Base-by-base conservation (phyloP, 2,797 vertebrate genomes). In the Diplodus puntazzo region DNA sequence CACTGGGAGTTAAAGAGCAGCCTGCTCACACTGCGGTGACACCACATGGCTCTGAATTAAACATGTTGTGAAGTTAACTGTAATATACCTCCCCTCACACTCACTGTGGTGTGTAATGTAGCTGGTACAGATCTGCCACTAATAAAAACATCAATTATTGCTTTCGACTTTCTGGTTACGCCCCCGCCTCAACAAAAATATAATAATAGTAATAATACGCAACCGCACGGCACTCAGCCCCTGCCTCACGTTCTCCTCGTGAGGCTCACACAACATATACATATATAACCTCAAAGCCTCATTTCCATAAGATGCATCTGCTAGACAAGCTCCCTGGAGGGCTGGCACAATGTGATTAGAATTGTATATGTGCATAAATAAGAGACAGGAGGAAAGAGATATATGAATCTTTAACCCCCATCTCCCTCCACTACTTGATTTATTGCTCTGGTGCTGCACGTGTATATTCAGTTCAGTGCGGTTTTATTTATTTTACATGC, bases 281-380 rank as follows among this genome's bases (percentile, higher is more conserved):
- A 64, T n/a, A 30, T 77, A 59, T 84, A 82, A 84, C 79, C 76
- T 81, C 73, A 84, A 81, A 88, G 67, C 82, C 75, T 87, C 18
- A 88, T 92, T 91, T 91, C 74, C 85, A 93, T 93, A 73, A 72
- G 79, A 86, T 86, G 83, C 81, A 88, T 92, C 84, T 89, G 79
- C 75, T 82, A 73, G 80, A 86, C 67, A 70, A 71, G 72, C 65
- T 90, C 84, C 87, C 85, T 23, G 23, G 86, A 84, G 90, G 83
- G 68, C 59, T 69, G 69, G 74, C 72, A 74, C 21, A 20, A 68
- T 87, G 55, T 57, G 81, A 89, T 90, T 64, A 84, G 62, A 84
- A 87, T 88, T 89, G 69, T 84, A 73, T 75, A 88, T 83, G 79
- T 89, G 82, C 87, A 89, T 90, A 81, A 89, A 88, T 87, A 81